Conservation (phyloP, 2,797 vertebrate genomes). For the Enteromius anoplus region DNA sequence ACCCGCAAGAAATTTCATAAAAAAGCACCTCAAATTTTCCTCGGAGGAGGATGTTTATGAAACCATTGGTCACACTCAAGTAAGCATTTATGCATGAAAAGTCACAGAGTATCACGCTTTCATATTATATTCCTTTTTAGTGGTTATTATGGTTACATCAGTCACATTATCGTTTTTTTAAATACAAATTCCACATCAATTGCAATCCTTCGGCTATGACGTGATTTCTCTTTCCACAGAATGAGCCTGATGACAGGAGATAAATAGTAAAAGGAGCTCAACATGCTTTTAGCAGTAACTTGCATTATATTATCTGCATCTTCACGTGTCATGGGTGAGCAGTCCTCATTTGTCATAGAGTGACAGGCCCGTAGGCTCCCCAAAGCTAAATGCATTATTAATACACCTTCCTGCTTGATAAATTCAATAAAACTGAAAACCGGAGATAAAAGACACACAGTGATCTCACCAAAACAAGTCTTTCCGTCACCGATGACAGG, state of each 20-base stretch:
- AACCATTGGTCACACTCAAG: slow-evolving; percentile 39
- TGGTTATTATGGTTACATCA: slow-evolving; percentile 18
- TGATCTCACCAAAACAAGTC: slow-evolving; percentile 40
- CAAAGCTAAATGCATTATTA: slow-evolving; percentile 53
- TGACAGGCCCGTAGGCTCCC: slow-evolving; percentile 45
- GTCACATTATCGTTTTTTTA: neutral
- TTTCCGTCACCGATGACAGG: slow-evolving; percentile 40
- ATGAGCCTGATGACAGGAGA: slow-evolving; percentile 42
- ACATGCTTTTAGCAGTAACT: slow-evolving; percentile 53
- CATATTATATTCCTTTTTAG: slow-evolving; percentile 17
- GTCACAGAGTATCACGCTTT: slow-evolving; percentile 8
- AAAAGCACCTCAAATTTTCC: slow-evolving; percentile 16
- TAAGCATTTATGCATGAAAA: slow-evolving; percentile 41
- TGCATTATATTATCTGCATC: slow-evolving; percentile 53
- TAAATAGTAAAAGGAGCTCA: slow-evolving; percentile 46
- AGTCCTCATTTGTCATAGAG: slow-evolving; percentile 40
- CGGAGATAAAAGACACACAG: slow-evolving; percentile 35
- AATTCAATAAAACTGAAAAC: slow-evolving; percentile 40
- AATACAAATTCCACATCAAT: neutral
- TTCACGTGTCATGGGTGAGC: slow-evolving; percentile 43
- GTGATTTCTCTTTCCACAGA: slow-evolving; percentile 28
- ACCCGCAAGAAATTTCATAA: slow-evolving; percentile 8
- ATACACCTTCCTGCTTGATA: slow-evolving; percentile 48
- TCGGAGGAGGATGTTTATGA: slow-evolving; percentile 43
- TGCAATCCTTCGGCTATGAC: slow-evolving; percentile 12